These are phyloP conservation scores for Myxocyprinus asiaticus DNA, from an alignment of 2,113 vertebrate genomes.

Conservation along the genomic window DNA sequence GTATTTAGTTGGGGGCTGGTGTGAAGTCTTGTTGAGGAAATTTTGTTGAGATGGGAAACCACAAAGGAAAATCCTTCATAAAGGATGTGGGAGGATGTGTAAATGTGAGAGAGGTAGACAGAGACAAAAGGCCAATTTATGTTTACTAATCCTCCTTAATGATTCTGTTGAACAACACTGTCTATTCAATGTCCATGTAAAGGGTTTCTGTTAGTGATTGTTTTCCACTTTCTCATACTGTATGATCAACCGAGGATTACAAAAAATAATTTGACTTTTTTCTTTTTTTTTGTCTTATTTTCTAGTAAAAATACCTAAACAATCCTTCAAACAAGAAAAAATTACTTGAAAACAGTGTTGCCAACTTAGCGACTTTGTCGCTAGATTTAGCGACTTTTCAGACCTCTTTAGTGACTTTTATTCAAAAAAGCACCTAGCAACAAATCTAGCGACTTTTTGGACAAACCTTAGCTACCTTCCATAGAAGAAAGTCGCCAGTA, in stretches of 20 bases:
- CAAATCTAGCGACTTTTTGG: no score
- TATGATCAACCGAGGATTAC: neutral
- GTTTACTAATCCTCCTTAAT: constrained; percentile 6
- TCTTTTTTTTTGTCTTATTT: no score
- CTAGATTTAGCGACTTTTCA: no score
- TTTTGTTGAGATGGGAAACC: constrained; percentile 55
- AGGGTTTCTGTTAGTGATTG: constrained; percentile 9
- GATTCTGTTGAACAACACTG: constrained; percentile 17
- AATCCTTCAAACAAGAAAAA: no score
- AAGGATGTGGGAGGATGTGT: constrained; percentile 39
- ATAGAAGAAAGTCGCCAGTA: no score
- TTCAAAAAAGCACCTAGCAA: no score
- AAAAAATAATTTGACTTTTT: no score
- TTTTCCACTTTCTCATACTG: neutral
- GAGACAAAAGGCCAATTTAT: constrained; percentile 42
- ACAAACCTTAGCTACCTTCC: no score
- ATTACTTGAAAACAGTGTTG: no score
- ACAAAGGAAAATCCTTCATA: constrained; percentile 61
- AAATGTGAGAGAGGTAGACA: constrained; percentile 42
- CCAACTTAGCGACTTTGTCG: no score
- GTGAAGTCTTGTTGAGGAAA: constrained; percentile 47
- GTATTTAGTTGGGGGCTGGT: constrained; percentile 45
- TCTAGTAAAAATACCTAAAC: no score
- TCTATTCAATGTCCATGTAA: constrained; percentile 3
- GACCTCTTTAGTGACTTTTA: no score